Evolutionary conservation across 2,113 vertebrate species (phyloP), one percentile per base, ranked within the genome.

Genomic region (Rhinolophus ferrumequinum): DNA sequence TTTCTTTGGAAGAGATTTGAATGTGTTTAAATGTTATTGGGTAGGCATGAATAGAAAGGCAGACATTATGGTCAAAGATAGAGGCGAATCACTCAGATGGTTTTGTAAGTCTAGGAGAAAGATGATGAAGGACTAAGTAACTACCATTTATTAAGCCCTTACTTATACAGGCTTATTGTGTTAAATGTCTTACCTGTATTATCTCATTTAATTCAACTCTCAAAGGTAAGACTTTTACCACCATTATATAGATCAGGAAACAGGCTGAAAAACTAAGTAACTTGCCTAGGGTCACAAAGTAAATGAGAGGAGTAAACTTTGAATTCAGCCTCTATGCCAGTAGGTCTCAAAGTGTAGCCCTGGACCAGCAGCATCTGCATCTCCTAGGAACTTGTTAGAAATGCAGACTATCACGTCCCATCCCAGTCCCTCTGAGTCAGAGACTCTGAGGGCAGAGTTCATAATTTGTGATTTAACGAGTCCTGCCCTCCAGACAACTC

Each of bases 211-310:
- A 69, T 64, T 62, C 76, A 70, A 47, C 35, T 88, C 41, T 62
- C 80, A 75, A 92, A 89, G 18, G 58, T 82, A 84, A 84, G 58
- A 33, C 54, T 76, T 86, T 82, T 41, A 67, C 35, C 88, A 89
- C 21, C 38, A 82, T 86, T 64, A 15, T 19, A 64, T 21, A 82
- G 67, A 77, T 9, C 24, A 89, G 62, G 47, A 92, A 90, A 22
- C 11, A 92, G 62, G 16, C 22, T 8, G 24, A 77, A 30, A 92
- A 86, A 92, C 35, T 44, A 76, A 83, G 47, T 30, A 79, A 86
- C 7, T 80, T 66, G 52, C 41, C 66, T 69, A 66, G 28, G 16
- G 3, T 88, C 95, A 64, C 35, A 21, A 1, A 56, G 54, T 16
- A 58, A 93, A 44, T 44, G 70, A 86, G 30, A 85, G 44, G 28